These are phyloP conservation scores for Heliconius congener DNA, from an alignment of 1,140 invertebrate genomes.

Conservation along the genomic window DNA sequence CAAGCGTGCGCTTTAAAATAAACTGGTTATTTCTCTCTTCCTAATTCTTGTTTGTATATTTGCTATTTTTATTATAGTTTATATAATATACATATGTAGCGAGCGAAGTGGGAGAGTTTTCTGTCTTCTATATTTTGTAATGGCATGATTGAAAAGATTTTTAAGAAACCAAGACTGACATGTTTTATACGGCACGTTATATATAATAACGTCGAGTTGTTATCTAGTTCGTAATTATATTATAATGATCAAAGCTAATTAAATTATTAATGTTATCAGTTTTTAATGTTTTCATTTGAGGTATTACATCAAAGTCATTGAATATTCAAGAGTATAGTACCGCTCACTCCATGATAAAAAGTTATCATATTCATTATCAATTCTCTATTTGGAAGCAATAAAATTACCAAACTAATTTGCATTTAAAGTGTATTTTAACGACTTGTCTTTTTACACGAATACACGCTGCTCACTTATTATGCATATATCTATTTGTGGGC, in stretches of 20 bases:
- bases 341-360: neutral
- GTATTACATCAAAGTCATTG: neutral
- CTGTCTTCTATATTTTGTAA: neutral
- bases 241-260: neutral
- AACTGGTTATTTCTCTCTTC: neutral
- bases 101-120: neutral
- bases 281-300: neutral
- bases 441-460: slow-evolving; percentile 1
- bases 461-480: neutral
- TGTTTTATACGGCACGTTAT: too few relatives aligned
- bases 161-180: too few relatives aligned
- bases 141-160: too few relatives aligned
- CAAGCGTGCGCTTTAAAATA: neutral
- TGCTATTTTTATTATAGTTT: neutral
- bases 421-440: neutral
- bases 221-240: neutral
- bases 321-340: neutral
- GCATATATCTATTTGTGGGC: too few relatives aligned
- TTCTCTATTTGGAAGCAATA: slow-evolving; percentile 6
- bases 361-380: slow-evolving; percentile 11
- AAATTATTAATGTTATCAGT: neutral
- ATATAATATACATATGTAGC: too few relatives aligned
- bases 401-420: neutral
- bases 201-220: neutral
- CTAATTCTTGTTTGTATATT: neutral